These are phyloP conservation scores for Megaceryle torquata DNA, from an alignment of 2,113 vertebrate species.

Conservation along the genomic window DNA sequence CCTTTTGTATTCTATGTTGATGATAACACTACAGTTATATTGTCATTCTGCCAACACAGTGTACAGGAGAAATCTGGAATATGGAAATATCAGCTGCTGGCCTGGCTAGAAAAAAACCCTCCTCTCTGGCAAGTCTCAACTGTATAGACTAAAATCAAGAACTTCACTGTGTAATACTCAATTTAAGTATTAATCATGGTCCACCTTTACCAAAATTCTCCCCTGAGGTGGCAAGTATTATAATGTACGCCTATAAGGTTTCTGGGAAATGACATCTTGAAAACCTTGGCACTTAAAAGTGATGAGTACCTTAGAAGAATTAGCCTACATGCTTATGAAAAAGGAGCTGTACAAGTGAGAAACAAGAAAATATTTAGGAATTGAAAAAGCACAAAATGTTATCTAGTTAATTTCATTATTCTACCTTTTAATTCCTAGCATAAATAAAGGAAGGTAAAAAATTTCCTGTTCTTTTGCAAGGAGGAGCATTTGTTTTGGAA, in stretches of 20 bases:
- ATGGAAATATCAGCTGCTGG: neutral
- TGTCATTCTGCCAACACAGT: neutral
- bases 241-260: neutral
- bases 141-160: neutral
- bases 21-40: neutral
- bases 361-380: neutral
- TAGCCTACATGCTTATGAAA: neutral
- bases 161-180: neutral
- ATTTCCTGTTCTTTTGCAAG: neutral
- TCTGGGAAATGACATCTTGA: neutral
- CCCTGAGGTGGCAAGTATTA: neutral
- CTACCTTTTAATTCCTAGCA: neutral
- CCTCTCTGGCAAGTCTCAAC: neutral
- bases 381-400: neutral
- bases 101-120: neutral
- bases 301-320: neutral
- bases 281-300: neutral
- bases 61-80: neutral
- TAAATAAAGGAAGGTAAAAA: neutral
- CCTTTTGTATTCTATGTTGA: neutral
- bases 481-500: neutral
- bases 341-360: neutral
- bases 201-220: neutral
- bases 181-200: neutral
- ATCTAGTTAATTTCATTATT: neutral